These are phyloP conservation scores for Lutjanus campechanus DNA, from an alignment of 2,797 vertebrate species.

Conservation along the genomic window DNA sequence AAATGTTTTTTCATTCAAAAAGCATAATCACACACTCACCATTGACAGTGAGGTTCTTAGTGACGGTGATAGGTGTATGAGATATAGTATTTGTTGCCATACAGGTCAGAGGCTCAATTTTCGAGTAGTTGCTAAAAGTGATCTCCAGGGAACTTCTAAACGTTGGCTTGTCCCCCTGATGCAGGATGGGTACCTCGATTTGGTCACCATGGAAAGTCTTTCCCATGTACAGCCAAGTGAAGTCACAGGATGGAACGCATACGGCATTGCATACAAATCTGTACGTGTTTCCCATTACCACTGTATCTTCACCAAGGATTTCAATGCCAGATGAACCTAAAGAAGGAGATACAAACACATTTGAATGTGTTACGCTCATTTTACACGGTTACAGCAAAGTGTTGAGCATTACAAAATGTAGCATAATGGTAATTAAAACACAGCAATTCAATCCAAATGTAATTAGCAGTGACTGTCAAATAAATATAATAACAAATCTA, in stretches of 20 bases:
- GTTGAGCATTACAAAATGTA: neutral
- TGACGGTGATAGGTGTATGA: neutral
- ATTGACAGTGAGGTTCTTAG: constrained; percentile 28
- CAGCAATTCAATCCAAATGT: neutral
- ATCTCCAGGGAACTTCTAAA: constrained; percentile 5
- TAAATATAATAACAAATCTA: no score
- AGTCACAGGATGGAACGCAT: constrained; percentile 48
- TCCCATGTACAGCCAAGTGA: constrained; percentile 49
- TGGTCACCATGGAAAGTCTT: constrained; percentile 18
- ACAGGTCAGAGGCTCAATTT: constrained; percentile 47
- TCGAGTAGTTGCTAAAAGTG: constrained; percentile 6
- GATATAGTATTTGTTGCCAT: constrained; percentile 39
- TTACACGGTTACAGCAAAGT: neutral
- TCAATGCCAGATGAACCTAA: constrained; percentile 14
- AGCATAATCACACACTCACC: constrained; percentile 30
- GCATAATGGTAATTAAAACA: neutral
- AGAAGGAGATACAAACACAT: neutral
- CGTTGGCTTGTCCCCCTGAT: neutral
- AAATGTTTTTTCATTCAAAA: neutral
- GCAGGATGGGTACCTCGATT: constrained; percentile 28
- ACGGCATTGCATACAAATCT: constrained; percentile 24
- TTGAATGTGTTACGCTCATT: neutral
- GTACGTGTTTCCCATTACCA: constrained; percentile 38
- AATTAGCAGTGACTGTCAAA: neutral
- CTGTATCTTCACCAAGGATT: constrained; percentile 34